Evolutionary conservation across 1,140 invertebrate species (phyloP), one percentile per base, ranked within the genome.

Genomic region (Drosophila malerkotliana): DNA sequence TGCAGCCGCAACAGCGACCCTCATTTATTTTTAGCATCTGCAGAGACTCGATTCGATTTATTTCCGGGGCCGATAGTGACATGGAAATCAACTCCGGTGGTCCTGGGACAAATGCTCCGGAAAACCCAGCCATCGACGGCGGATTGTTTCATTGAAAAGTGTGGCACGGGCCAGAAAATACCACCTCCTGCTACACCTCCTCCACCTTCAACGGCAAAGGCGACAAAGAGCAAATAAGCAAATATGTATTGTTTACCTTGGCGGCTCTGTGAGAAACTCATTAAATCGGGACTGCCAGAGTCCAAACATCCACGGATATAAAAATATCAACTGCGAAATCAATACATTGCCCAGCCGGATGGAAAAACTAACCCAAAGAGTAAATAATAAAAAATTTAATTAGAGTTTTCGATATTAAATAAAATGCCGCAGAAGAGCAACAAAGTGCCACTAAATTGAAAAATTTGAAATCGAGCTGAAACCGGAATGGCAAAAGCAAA

Each of bases 51-150:
- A 62, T 77, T 73, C 59, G 47, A 72, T 28, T 28, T 7, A 28
- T 6, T 28, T 28, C 4, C 5, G 73, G 14, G 61, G n/a, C 55
- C 81, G 82, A 66, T 85, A 85, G 81, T 85, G 81, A 81, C 82
- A 85, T 87, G 81, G 77, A 85, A 81, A 87, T 85, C 81, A 87
- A 85, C 60, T 77, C 74, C 66, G 82, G 82, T 87, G 82, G 82
- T 81, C 64, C 75, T 39, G 47, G 15, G 59, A 59, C 74, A 68
- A 67, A 57, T 24, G 47, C 37, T 47, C 14, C 7, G 10, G 21
- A 28, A 53, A 60, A 41, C 72, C 39, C 1, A 14, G 41, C 14
- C n/a, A 18, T 63, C 66, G 76, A 76, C 79, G 71, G 71, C 21
- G 81, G 81, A 85, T 87, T 85, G 81, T 85, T 85, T 87, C 75